These are phyloP conservation scores for Tupaia chinensis DNA, from an alignment of 2,113 vertebrate species.

Conservation along the genomic window DNA sequence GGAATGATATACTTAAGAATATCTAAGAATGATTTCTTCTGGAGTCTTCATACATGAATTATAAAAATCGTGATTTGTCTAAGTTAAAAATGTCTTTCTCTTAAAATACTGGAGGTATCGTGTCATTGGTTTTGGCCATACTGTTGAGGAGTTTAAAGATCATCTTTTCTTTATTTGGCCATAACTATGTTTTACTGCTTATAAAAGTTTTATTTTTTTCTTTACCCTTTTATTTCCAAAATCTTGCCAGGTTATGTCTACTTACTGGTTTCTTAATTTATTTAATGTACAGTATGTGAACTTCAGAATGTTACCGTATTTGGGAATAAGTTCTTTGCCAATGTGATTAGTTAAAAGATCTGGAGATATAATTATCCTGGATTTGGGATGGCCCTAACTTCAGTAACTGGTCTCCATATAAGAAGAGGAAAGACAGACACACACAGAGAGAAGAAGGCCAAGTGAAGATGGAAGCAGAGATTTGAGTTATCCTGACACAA, in stretches of 20 bases:
- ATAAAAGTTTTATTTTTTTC: not conserved
- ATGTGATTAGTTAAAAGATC: not conserved
- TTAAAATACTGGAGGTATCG: not conserved
- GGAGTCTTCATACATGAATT: not conserved
- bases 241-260: not conserved
- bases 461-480: not conserved
- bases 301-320: not conserved
- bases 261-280: not conserved
- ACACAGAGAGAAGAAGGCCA: not conserved
- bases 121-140: not conserved
- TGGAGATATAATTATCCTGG: not conserved
- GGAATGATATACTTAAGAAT: not conserved
- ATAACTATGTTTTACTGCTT: not conserved
- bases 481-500: not conserved
- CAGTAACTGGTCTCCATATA: not conserved
- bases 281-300: not conserved
- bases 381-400: not conserved
- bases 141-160: not conserved
- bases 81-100: not conserved
- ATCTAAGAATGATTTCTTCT: not conserved
- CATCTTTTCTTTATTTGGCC: not conserved
- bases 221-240: not conserved
- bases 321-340: not conserved
- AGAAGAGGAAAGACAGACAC: not conserved
- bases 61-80: not conserved